Base-by-base conservation (phyloP, 1,140 invertebrate genomes). In the Brachionus rotundiformis region DNA sequence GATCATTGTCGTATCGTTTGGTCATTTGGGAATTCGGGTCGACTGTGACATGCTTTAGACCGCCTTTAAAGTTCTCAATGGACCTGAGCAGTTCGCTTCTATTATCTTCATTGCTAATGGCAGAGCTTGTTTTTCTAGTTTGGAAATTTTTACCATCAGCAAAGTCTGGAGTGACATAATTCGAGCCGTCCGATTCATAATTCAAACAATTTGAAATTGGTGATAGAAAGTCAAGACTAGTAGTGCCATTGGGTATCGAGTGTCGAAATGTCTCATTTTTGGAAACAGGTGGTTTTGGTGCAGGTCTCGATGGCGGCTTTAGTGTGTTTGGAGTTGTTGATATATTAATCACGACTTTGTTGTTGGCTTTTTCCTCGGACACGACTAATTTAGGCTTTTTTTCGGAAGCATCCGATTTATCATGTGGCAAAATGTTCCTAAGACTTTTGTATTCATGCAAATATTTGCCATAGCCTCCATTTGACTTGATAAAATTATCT, bases 401-500 rank as follows among this genome's bases (percentile, higher is more conserved):
- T 79, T 79, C 59, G 25, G 44, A 13, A 25, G 13, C 19, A 10
- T 36, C 39, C 44, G 68, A 73, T 44, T 73, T 73, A 3, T 19
- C 47, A 19, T 2, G 36, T 8, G 68, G 68, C 13, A 44, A 13
- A 25, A 19, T 39, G 25, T 39, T 39, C 11, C 25, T 44, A 7
- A 39, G 6, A 11, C 41, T 73, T 39, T 79, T 31, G 33, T 59
- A 59, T 8, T 59, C 76, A 23, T 79, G 54, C 4, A 59, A 59
- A 59, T 59, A 79, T 59, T 79, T 59, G 4, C 36, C 25, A 41
- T 79, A 79, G 10, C 76, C 76, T 33, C 76, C 76, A 39, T 61
- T 79, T 54, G 76, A 79, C 31, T 79, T 63, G 25, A 79, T 79
- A 63, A 33, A 79, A 54, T 39, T 79, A 27, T 63, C 59, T 2